Evolutionary conservation across 2,888 invertebrate genomes (phyloP).

Genomic region (Steromphala cineraria): DNA sequence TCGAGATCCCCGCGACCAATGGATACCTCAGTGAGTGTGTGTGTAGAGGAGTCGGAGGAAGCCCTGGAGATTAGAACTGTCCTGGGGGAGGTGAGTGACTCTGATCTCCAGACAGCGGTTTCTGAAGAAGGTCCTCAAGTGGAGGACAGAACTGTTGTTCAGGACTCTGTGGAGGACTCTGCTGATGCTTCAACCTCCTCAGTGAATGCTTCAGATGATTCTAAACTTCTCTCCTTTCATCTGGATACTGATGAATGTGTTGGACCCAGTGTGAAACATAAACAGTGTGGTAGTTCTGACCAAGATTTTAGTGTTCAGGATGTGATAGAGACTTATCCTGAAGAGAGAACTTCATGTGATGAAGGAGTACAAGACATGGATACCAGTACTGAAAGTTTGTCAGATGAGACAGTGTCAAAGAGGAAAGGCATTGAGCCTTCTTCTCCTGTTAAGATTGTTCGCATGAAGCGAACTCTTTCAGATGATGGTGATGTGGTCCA

Average conservation of each 20-base stretch:
- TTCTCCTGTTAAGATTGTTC: slow-evolving; percentile 10
- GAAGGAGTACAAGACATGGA: background rate
- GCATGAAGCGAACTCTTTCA: slow-evolving; percentile 18
- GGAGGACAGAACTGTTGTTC: too few relatives aligned
- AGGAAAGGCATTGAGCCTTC: background rate
- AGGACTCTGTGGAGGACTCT: too few relatives aligned
- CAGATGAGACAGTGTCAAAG: background rate
- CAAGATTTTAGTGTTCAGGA: background rate
- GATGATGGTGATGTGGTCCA: slow-evolving; percentile 1
- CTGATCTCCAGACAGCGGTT: background rate
- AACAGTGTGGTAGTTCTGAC: slow-evolving; percentile 7
- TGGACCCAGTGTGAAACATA: background rate
- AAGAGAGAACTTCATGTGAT: background rate
- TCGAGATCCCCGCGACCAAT: background rate
- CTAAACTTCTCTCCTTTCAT: background rate
- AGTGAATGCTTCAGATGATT: background rate
- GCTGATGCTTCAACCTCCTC: background rate
- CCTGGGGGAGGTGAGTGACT: background rate
- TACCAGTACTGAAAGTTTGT: background rate
- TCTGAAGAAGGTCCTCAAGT: background rate
- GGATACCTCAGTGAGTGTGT: background rate
- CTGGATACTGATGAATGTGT: background rate
- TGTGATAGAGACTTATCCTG: background rate
- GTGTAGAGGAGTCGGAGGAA: background rate
- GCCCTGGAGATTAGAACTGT: background rate